phyloP scores from a whole-genome alignment of 1,140 invertebrate species.

The Gerris buenoi region DNA sequence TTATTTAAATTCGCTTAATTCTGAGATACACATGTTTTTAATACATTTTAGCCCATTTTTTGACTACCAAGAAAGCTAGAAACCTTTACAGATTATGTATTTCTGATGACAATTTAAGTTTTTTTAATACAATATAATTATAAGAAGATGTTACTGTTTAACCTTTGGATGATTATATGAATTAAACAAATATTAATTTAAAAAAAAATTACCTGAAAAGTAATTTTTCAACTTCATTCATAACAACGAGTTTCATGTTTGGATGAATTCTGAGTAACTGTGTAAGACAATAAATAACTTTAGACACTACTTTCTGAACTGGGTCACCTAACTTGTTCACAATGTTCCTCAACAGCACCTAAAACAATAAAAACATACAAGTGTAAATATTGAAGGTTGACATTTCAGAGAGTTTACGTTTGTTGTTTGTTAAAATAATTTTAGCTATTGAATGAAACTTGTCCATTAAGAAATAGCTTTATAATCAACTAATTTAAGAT shows the following conservation, averaged over 20 bases:
- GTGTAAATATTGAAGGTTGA: neutral
- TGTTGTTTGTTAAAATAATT: neutral
- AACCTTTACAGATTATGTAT: too few species aligned
- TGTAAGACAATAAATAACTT: constrained; percentile 70
- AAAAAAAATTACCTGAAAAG: constrained; percentile 56
- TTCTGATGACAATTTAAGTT: too few species aligned
- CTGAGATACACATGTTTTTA: too few species aligned
- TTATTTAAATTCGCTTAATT: too few species aligned
- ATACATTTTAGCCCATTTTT: too few species aligned
- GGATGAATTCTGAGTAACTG: constrained; percentile 73
- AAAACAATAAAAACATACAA: constrained; percentile 28
- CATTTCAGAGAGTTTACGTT: neutral
- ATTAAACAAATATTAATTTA: too few species aligned
- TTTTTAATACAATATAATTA: too few species aligned
- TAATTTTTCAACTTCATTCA: constrained; percentile 75
- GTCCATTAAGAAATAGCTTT: neutral
- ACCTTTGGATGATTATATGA: too few species aligned
- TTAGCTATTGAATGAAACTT: neutral
- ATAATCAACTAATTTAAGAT: too few species aligned
- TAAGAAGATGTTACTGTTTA: too few species aligned
- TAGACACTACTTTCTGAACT: constrained; percentile 66
- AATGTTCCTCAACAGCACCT: constrained; percentile 61
- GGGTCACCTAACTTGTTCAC: constrained; percentile 96
- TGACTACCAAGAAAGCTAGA: too few species aligned
- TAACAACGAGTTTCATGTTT: constrained; percentile 78